Percentiles rank a stretch among this genome's conserved stretches.
Evolutionary conservation across 2,113 vertebrate species (phyloP).

Genomic region (Coptodon rendalli): DNA sequence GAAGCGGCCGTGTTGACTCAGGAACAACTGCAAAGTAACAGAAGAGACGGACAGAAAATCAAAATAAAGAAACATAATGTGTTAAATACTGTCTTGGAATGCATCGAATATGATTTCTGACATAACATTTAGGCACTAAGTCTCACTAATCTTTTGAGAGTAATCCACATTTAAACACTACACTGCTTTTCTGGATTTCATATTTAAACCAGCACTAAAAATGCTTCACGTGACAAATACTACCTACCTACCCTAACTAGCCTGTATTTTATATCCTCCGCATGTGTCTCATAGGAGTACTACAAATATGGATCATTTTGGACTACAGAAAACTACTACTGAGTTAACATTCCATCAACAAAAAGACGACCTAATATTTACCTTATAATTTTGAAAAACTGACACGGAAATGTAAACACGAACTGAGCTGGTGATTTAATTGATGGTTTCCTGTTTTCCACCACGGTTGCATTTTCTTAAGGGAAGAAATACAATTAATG

Average conservation of each 20-base stretch:
- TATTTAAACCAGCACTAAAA: neutral
- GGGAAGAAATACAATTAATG: neutral
- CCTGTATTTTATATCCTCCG: neutral
- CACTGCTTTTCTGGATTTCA: neutral
- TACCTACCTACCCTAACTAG: constrained; percentile 13
- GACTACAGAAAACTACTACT: neutral
- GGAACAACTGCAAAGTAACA: constrained; percentile 22
- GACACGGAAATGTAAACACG: neutral
- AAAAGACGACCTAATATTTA: constrained; percentile 11
- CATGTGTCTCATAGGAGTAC: neutral
- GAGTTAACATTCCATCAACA: constrained; percentile 23
- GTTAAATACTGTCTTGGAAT: neutral
- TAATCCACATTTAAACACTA: neutral
- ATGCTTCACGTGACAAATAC: neutral
- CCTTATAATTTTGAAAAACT: neutral
- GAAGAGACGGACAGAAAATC: neutral
- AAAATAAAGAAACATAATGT: neutral
- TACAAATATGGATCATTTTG: neutral
- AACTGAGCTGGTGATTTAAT: neutral
- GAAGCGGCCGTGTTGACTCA: neutral
- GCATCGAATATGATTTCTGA: neutral
- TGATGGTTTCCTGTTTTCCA: neutral
- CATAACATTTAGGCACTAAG: neutral
- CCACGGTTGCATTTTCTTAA: neutral
- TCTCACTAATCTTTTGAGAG: neutral